phyloP scores from a whole-genome alignment of 2,113 vertebrate genomes.

The Apaloderma vittatum region DNA sequence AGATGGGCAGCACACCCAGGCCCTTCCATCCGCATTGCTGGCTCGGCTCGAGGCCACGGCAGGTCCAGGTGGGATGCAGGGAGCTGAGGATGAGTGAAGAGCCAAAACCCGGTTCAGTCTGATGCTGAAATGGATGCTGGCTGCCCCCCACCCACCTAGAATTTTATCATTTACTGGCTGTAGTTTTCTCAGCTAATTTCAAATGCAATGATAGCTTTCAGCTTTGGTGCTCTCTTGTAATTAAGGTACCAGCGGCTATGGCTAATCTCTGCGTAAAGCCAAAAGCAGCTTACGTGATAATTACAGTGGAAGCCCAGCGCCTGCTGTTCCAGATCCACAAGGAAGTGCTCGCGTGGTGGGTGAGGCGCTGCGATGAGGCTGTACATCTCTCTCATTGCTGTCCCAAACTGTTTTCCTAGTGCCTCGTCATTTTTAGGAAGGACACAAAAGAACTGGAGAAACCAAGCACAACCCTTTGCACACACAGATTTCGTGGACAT shows the following conservation, averaged over 20 bases:
- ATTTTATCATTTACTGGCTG: neutral
- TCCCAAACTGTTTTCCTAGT: neutral
- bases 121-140: neutral
- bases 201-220: conserved; percentile 31
- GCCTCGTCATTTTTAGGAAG: neutral
- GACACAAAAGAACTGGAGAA: neutral
- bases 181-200: conserved; percentile 39
- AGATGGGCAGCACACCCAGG: neutral
- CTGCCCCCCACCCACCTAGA: neutral
- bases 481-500: neutral
- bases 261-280: neutral
- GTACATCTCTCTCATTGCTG: neutral
- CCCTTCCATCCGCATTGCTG: neutral
- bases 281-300: conserved; percentile 16
- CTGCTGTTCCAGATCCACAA: neutral
- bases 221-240: conserved; percentile 15
- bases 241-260: neutral
- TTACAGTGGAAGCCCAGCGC: neutral
- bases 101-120: neutral
- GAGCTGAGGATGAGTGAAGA: neutral
- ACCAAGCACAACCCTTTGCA: neutral
- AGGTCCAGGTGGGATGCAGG: neutral
- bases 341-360: neutral
- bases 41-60: neutral
- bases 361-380: neutral